Conservation (phyloP, 1,140 invertebrate genomes). For the Cheumatopsyche charites region DNA sequence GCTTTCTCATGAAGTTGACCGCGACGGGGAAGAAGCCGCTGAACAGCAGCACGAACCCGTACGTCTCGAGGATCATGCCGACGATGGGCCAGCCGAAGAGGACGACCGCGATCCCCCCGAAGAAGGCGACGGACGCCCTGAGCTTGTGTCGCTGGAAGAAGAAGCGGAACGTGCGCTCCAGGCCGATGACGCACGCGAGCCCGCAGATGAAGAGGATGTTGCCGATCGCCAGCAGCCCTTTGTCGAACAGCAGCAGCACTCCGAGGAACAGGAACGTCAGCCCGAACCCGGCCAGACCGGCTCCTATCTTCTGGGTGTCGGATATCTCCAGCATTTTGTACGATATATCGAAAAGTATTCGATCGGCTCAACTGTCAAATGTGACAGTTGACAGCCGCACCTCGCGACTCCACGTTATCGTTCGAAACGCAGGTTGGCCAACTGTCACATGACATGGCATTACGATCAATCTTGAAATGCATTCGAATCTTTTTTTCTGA, state of each 20-base stretch:
- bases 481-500: too few relatives aligned
- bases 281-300: constrained; percentile 95
- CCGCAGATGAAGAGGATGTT: constrained; percentile 97
- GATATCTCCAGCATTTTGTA: constrained; percentile 72
- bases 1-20: constrained; percentile 84
- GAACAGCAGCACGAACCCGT: constrained; percentile 84
- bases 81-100: constrained; percentile 95
- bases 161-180: constrained; percentile 94
- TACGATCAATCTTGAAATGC: too few relatives aligned
- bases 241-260: constrained; percentile 94
- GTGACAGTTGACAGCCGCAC: background rate
- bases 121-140: constrained; percentile 90
- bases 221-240: constrained; percentile 96
- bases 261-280: constrained; percentile 95
- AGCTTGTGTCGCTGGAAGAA: constrained; percentile 98
- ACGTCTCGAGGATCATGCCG: constrained; percentile 95
- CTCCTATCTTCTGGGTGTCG: constrained; percentile 90
- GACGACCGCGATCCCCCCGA: constrained; percentile 93
- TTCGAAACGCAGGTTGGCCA: background rate
- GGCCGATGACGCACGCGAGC: constrained; percentile 93
- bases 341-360: background rate
- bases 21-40: constrained; percentile 88
- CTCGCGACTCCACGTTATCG: background rate
- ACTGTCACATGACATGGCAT: too few relatives aligned
- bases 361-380: background rate